Conservation (phyloP, 2,888 invertebrate genomes). For the Platycheirus rosarum region DNA sequence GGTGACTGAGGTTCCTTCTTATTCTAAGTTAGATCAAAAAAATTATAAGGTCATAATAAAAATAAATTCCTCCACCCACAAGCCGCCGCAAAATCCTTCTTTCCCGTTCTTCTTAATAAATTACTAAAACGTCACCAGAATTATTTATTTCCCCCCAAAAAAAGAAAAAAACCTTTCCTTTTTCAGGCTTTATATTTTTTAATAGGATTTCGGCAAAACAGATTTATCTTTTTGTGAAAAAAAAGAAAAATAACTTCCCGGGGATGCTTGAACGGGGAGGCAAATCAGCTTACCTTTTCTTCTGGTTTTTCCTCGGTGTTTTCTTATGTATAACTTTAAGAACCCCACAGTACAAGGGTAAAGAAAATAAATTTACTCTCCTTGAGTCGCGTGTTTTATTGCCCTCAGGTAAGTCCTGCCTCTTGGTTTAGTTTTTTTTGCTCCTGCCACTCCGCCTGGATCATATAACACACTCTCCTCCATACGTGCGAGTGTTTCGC, state of each 20-base stretch:
- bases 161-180: slow-evolving; percentile 21
- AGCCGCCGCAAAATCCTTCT: too few relatives aligned
- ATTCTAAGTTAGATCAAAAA: too few relatives aligned
- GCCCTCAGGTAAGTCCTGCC: slow-evolving; percentile 53
- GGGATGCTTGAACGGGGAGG: slow-evolving; percentile 32
- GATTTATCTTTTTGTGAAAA: slow-evolving; percentile 40
- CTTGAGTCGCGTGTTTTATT: slow-evolving; percentile 71
- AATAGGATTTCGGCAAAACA: slow-evolving; percentile 55
- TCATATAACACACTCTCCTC: slow-evolving; percentile 24
- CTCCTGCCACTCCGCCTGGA: neutral
- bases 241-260: slow-evolving; percentile 3
- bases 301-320: neutral
- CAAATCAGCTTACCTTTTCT: slow-evolving; percentile 60
- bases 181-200: slow-evolving; percentile 55
- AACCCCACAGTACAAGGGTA: slow-evolving; percentile 62
- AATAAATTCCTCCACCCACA: too few relatives aligned
- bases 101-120: neutral
- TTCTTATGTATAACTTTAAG: slow-evolving; percentile 43
- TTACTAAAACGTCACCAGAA: slow-evolving; percentile 21
- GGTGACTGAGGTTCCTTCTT: too few relatives aligned
- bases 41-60: too few relatives aligned
- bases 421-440: slow-evolving; percentile 47
- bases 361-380: slow-evolving; percentile 68
- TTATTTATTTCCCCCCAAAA: slow-evolving; percentile 35
- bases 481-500: slow-evolving; percentile 60